Percentiles rank a stretch among this genome's conserved stretches.
phyloP scores from a whole-genome alignment of 2,113 vertebrate genomes.

The Paedocypris sp. region DNA sequence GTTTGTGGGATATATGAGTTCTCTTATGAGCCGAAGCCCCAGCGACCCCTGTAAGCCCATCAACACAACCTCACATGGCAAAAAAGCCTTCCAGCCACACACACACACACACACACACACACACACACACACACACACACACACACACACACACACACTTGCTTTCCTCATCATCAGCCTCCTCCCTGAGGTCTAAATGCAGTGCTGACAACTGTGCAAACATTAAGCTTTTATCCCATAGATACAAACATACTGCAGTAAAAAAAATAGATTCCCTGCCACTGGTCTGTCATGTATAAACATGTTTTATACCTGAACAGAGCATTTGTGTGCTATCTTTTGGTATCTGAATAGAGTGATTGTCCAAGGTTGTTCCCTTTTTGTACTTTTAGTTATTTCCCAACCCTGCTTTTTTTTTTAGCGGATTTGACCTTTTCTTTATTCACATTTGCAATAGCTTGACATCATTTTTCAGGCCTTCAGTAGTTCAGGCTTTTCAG shows the following conservation, averaged over 20 bases:
- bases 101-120: background rate
- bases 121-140: background rate
- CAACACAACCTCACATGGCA: background rate
- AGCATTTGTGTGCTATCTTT: background rate
- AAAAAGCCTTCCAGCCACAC: constrained; percentile 1
- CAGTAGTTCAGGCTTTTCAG: no score
- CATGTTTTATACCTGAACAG: background rate
- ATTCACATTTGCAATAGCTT: no score
- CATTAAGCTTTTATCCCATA: constrained; percentile 30
- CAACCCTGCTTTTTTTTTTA: no score
- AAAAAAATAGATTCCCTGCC: constrained; percentile 1
- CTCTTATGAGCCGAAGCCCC: background rate
- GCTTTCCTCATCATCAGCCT: background rate
- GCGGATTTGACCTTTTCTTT: no score
- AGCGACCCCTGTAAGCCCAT: background rate
- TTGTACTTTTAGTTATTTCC: no score
- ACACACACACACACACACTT: background rate
- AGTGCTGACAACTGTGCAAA: constrained; percentile 49
- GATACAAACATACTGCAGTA: constrained; percentile 4
- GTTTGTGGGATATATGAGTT: background rate
- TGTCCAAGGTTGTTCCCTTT: no score
- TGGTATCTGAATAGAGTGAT: background rate
- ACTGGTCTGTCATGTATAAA: constrained; percentile 19
- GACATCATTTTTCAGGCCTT: no score
- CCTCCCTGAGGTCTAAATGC: constrained; percentile 43